Conservation (phyloP, 2,797 vertebrate genomes). For the Pseudotriccus pelzelni region DNA sequence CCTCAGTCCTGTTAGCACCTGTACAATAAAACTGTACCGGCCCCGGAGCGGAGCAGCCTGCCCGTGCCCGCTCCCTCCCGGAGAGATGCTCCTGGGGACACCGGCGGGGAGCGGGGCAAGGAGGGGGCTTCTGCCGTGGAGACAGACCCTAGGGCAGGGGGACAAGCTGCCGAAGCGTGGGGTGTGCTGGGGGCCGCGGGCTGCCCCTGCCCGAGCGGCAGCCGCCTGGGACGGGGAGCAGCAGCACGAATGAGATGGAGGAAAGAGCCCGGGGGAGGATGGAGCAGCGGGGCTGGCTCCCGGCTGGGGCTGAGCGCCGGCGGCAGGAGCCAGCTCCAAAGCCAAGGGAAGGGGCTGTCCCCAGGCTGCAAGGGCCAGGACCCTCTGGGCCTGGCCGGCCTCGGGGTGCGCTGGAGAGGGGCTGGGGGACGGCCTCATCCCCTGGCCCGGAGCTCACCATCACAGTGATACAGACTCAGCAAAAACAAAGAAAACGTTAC, state of each 20-base stretch:
- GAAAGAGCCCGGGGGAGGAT: neutral
- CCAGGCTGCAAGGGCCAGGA: neutral
- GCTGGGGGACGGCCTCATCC: neutral
- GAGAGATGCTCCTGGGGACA: neutral
- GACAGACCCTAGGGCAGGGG: neutral
- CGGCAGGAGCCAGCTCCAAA: neutral
- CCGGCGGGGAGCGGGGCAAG: neutral
- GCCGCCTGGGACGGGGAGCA: neutral
- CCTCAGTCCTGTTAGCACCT: slow-evolving; percentile 91
- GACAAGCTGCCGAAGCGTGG: neutral
- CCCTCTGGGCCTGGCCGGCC: neutral
- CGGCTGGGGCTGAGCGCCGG: neutral
- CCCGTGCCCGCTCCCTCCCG: neutral
- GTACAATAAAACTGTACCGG: slow-evolving; percentile 99
- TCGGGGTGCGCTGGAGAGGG: slow-evolving; percentile 19
- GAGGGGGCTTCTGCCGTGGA: neutral
- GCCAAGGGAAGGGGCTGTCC: neutral
- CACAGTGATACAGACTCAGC: slow-evolving; percentile 83
- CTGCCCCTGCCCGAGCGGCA: neutral
- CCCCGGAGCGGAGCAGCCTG: slow-evolving; percentile 46
- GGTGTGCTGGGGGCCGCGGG: neutral
- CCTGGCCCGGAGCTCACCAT: slow-evolving; percentile 56
- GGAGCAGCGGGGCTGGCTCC: neutral
- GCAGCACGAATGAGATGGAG: neutral
- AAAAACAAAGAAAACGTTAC: slow-evolving; percentile 77